phyloP scores from a whole-genome alignment of 2,888 invertebrate species.

The Drosophila eohydei region DNA sequence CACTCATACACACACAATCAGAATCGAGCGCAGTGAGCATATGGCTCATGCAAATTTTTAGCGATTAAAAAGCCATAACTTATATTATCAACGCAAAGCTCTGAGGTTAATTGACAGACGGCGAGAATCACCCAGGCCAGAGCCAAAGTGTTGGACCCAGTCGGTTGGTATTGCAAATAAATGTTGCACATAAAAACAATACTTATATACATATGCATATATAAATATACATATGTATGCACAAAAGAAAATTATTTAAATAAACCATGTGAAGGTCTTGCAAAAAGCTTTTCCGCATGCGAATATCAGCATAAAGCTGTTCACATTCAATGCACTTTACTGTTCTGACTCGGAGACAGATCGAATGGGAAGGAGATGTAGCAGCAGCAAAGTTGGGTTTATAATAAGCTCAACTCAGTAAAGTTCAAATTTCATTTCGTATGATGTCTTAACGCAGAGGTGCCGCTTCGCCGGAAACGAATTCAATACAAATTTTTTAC shows the following conservation, averaged over 20 bases:
- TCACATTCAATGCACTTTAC: constrained; percentile 28
- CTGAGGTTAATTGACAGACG: constrained; percentile 79
- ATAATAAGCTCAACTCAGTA: constrained; percentile 27
- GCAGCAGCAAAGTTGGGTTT: background rate
- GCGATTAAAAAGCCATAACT: constrained; percentile 82
- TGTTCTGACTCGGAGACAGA: constrained; percentile 8
- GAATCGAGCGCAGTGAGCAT: constrained; percentile 15
- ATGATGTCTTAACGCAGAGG: constrained; percentile 14
- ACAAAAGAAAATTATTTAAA: constrained; percentile 75
- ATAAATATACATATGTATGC: constrained; percentile 13
- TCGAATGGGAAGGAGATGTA: constrained; percentile 12
- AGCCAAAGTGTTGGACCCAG: constrained; percentile 33
- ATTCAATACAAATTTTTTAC: constrained; percentile 51
- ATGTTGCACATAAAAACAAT: constrained; percentile 63
- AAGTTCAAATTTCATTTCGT: constrained; percentile 31
- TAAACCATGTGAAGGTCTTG: constrained; percentile 73
- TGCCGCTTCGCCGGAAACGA: constrained; percentile 64
- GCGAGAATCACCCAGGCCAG: constrained; percentile 68
- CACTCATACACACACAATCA: constrained; percentile 7
- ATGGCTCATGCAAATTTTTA: constrained; percentile 76
- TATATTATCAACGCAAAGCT: constrained; percentile 81
- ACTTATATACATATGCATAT: constrained; percentile 14
- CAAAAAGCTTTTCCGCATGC: constrained; percentile 70
- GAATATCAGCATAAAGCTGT: constrained; percentile 12
- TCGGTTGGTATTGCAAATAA: constrained; percentile 55